A percentile compares a stretch with the other conserved stretches of the same genome.
Evolutionary conservation across 2,888 invertebrate genomes (phyloP).

Genomic region (Macrosiphum euphorbiae): DNA sequence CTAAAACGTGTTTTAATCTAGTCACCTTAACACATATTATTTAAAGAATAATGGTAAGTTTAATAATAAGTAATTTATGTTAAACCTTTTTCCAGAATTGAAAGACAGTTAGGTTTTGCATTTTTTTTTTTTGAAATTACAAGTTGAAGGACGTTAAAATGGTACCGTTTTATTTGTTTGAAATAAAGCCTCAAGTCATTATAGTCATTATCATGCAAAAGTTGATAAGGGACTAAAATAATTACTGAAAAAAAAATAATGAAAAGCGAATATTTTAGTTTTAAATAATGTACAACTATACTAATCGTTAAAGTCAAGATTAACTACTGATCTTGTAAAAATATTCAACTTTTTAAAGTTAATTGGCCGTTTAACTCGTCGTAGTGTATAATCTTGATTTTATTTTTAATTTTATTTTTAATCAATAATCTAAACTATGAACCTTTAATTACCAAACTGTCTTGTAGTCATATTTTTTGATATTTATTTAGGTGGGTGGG

Average conservation of each 20-base stretch:
- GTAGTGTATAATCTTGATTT: neutral
- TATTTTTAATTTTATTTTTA: neutral
- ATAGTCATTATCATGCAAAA: neutral
- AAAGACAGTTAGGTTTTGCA: neutral
- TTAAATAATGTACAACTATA: neutral
- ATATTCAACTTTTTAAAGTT: neutral
- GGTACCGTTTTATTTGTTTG: neutral
- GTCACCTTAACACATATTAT: neutral
- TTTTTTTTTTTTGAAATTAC: neutral
- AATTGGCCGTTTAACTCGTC: neutral
- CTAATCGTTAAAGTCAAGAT: neutral
- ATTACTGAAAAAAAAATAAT: neutral
- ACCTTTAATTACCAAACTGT: neutral
- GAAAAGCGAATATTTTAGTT: neutral
- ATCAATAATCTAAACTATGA: neutral
- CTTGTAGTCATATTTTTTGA: neutral
- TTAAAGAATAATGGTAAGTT: neutral
- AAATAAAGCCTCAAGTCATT: neutral
- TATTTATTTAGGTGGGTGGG: neutral
- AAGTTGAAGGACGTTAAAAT: neutral
- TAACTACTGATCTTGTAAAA: neutral
- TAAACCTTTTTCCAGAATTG: neutral
- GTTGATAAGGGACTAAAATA: neutral
- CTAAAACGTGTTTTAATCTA: neutral
- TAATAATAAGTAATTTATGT: neutral